Percentiles rank a stretch among this genome's conserved stretches.
Conservation (phyloP, 2,888 invertebrate species). For the Lottia scabra region DNA sequence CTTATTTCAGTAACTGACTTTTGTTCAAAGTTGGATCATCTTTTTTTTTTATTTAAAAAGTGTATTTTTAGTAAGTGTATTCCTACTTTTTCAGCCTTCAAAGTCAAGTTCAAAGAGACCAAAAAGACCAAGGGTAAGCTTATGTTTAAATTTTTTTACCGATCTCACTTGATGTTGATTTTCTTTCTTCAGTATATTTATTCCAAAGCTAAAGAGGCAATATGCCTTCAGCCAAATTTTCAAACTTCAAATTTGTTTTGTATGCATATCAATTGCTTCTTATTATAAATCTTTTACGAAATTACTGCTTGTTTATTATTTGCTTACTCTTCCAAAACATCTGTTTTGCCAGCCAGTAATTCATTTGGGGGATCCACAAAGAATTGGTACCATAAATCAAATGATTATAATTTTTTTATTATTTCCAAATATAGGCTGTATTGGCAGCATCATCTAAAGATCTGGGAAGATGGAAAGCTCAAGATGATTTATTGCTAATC, state of each 20-base stretch:
- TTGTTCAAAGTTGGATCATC: too few species aligned
- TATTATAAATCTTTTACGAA: too few species aligned
- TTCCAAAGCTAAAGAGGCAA: not conserved
- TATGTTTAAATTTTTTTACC: not conserved
- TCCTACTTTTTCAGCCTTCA: not conserved
- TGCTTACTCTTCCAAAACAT: too few species aligned
- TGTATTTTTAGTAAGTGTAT: not conserved
- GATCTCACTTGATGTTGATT: not conserved
- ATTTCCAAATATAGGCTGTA: constrained; percentile 26
- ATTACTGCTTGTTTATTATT: too few species aligned
- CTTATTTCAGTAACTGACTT: not conserved
- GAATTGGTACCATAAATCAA: not conserved
- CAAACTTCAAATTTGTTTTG: too few species aligned
- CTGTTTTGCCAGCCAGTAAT: too few species aligned
- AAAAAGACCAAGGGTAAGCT: not conserved
- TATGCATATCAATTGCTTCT: too few species aligned
- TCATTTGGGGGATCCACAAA: too few species aligned
- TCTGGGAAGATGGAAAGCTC: constrained; percentile 93
- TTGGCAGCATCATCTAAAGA: constrained; percentile 64
- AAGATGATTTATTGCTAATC: constrained; percentile 94
- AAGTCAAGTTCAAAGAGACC: constrained; percentile 8
- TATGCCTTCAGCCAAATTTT: too few species aligned
- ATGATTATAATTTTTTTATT: constrained; percentile 17
- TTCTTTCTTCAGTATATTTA: too few species aligned
- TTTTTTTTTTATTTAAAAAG: too few species aligned